Evolutionary conservation across 2,113 vertebrate genomes (phyloP).

Genomic region (Typhlomys cinereus): DNA sequence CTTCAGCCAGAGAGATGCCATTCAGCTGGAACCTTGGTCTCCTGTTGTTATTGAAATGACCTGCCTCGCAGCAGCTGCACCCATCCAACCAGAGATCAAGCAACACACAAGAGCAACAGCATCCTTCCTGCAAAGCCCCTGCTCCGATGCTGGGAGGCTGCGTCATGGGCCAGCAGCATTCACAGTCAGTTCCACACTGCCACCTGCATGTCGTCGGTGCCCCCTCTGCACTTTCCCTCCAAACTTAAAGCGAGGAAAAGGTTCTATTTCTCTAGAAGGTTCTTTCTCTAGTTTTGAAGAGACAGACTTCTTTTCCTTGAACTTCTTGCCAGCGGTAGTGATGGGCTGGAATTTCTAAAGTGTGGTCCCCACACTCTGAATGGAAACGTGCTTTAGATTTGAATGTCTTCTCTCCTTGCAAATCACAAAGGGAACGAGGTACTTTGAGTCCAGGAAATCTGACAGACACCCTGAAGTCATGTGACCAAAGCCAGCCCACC

Average conservation of each 20-base stretch:
- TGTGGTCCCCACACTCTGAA: background rate
- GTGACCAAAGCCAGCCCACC: background rate
- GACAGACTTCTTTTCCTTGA: background rate
- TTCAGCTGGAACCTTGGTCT: constrained; percentile 48
- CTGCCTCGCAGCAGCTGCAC: background rate
- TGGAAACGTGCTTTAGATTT: background rate
- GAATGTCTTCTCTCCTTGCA: background rate
- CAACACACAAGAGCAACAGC: no score
- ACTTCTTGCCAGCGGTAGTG: background rate
- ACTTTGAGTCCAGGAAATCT: background rate
- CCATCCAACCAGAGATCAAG: background rate
- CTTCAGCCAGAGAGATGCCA: constrained; percentile 27
- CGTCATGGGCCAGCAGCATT: background rate
- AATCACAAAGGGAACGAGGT: background rate
- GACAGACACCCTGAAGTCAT: background rate
- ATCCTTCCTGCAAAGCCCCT: background rate
- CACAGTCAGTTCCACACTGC: background rate
- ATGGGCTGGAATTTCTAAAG: background rate
- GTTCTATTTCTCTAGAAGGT: background rate
- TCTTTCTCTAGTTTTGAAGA: constrained; percentile 1
- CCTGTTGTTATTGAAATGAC: constrained; percentile 64
- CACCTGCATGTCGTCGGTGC: background rate
- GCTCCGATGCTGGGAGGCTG: no score
- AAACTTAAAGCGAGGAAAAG: background rate
- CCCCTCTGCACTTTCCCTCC: background rate